Percentiles rank a stretch among this genome's conserved stretches.
Evolutionary conservation across 2,797 vertebrate genomes (phyloP).

Genomic region (Hyperoplus immaculatus): DNA sequence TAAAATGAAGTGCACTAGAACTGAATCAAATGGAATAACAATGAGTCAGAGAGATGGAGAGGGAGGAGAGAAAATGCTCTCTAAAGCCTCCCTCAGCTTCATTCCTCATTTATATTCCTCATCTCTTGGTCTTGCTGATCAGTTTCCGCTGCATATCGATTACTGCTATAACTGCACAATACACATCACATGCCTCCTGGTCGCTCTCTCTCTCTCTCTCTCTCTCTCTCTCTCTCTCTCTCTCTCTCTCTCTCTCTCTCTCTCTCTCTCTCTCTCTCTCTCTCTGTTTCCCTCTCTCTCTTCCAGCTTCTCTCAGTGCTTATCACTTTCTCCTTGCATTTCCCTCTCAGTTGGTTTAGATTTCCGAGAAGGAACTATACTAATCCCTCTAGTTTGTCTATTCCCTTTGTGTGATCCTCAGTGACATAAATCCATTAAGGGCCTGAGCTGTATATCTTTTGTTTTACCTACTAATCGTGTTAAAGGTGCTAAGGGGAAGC

Average conservation of each 20-base stretch:
- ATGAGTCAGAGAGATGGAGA: slow-evolving; percentile 7
- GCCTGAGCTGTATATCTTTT: slow-evolving; percentile 46
- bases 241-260: not conserved
- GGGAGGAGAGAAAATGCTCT: slow-evolving; percentile 13
- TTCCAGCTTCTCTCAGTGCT: slow-evolving; percentile 18
- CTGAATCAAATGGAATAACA: slow-evolving; percentile 39
- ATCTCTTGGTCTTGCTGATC: slow-evolving; percentile 66
- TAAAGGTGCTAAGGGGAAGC: slow-evolving; percentile 42
- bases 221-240: no score
- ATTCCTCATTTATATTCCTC: slow-evolving; percentile 55
- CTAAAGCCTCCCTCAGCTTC: slow-evolving; percentile 22
- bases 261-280: no score
- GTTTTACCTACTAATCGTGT: slow-evolving; percentile 59
- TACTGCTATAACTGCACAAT: slow-evolving; percentile 69
- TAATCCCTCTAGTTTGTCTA: slow-evolving; percentile 34
- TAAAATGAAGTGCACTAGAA: slow-evolving; percentile 32
- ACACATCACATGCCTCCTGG: slow-evolving; percentile 55
- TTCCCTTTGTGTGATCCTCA: slow-evolving; percentile 6
- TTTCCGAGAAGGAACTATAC: slow-evolving; percentile 21
- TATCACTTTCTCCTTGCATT: slow-evolving; percentile 27
- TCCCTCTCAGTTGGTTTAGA: slow-evolving; percentile 26
- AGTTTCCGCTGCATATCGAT: slow-evolving; percentile 76
- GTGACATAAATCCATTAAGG: slow-evolving; percentile 48
- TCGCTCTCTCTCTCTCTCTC: slow-evolving; percentile 32
- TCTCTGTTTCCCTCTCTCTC: no score